Base-by-base conservation (phyloP, 2,113 vertebrate species). In the Gymnorhina tibicen region DNA sequence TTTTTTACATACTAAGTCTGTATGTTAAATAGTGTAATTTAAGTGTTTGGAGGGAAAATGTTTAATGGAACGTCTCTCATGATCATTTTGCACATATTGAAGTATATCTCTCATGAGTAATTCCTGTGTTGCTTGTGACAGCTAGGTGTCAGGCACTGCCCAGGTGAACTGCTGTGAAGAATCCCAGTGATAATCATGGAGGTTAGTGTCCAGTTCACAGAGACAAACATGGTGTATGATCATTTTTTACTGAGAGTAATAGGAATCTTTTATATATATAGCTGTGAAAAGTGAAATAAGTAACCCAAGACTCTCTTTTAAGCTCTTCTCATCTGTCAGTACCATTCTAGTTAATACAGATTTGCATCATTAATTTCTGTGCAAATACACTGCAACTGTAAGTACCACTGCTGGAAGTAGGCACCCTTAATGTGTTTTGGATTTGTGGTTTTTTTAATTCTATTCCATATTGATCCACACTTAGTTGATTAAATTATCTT, bases 151-250 rank as follows among this genome's bases (percentile, higher is more conserved):
- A 73, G 33, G 32, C 22, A 6, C n/a, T 1, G 12, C 33, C 39
- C 55, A 91, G 64, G 96, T 85, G 96, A 96, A 91, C 73, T 4
- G 8, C 67, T 62, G 62, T 4, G 95, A 97, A 89, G 97, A 98
- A 82, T 95, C 85, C 62, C 28, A 7, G 93, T 35, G 89, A 97
- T 97, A 41, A 88, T 95, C 35, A 89, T 47, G 47, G 91, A 97
- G 94, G 96, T 98, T 41, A 41, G 60, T 44, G 21, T 37, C 37
- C 46, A 44, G 6, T 19, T 37, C 22, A 16, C 13, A 20, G 14
- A 35, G 64, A 68, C 16, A 87, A 82, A 69, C 27, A 52, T 2
- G 11, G 42, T 4, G 6, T 28, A 16, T 7, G 1, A 47, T 13
- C 0, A 1, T 24, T 60, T 87, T 83, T 32, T 67, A 76, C 10